These are phyloP conservation scores for Pelmatolapia mariae DNA, from an alignment of 2,113 vertebrate species.

Conservation along the genomic window DNA sequence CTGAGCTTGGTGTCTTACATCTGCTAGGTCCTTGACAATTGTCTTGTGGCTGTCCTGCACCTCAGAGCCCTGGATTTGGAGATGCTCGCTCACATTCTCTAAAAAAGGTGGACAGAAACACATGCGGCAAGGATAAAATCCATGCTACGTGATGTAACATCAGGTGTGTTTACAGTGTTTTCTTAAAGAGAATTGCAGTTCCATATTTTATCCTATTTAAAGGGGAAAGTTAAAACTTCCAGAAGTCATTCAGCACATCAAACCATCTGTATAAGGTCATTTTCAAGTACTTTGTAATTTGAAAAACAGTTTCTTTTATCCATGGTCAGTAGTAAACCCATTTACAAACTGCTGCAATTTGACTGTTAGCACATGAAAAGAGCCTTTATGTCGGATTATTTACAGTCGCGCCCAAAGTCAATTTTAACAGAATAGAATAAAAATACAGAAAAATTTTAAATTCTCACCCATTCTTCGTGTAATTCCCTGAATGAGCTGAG, in stretches of 20 bases:
- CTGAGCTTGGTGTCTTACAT: conserved; percentile 52
- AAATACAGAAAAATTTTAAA: not conserved
- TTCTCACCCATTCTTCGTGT: conserved; percentile 70
- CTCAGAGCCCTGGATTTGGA: conserved; percentile 60
- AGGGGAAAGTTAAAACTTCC: not conserved
- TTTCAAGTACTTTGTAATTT: not conserved
- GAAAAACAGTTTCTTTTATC: not conserved
- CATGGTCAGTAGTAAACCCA: not conserved
- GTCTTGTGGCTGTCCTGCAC: conserved; percentile 54
- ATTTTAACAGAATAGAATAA: not conserved
- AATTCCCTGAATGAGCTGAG: conserved; percentile 71
- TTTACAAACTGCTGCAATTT: not conserved
- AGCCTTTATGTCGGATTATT: not conserved
- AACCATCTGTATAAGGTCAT: not conserved
- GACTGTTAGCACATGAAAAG: not conserved
- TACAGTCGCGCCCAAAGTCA: fast-evolving
- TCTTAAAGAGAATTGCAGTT: not conserved
- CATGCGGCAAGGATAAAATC: not conserved
- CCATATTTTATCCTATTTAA: not conserved
- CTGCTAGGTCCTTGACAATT: conserved; percentile 60
- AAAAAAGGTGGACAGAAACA: not conserved
- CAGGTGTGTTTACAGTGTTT: not conserved
- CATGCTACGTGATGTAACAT: not conserved
- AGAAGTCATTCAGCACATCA: not conserved
- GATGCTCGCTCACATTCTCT: conserved; percentile 70